Evolutionary conservation across 1,140 invertebrate genomes (phyloP).

Genomic region (Amphibalanus amphitrite): DNA sequence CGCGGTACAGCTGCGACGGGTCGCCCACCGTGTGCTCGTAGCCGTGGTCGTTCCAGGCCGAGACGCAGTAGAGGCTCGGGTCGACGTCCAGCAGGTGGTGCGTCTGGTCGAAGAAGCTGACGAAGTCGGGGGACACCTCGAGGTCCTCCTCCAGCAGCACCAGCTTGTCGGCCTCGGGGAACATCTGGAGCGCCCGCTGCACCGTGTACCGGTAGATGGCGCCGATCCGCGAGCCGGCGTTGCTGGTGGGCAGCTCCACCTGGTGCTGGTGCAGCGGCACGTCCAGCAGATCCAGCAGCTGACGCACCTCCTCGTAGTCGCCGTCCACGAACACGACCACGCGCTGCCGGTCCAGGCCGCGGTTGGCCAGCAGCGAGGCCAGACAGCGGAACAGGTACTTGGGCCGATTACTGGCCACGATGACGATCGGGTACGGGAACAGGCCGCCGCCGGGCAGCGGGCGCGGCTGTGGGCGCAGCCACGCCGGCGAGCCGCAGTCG

Average conservation of each 20-base stretch:
- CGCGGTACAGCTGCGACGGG: constrained; percentile 34
- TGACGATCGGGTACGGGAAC: not conserved
- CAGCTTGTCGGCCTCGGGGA: constrained; percentile 36
- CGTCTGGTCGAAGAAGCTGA: constrained; percentile 43
- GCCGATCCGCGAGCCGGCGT: not conserved
- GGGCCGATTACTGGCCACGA: not conserved
- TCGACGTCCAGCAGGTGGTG: constrained; percentile 37
- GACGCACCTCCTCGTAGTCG: not conserved
- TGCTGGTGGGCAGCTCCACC: not conserved
- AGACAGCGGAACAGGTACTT: not conserved
- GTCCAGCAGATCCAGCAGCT: not conserved
- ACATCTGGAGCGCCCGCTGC: constrained; percentile 33
- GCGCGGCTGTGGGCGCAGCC: not conserved
- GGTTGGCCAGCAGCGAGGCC: not conserved
- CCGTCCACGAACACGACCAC: not conserved
- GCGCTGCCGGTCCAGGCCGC: not conserved
- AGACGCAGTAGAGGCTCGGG: constrained; percentile 38
- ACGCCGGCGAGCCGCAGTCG: not conserved
- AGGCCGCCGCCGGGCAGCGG: not conserved
- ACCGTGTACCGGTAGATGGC: constrained; percentile 10
- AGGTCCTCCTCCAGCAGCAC: constrained; percentile 45
- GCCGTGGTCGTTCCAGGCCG: constrained; percentile 47
- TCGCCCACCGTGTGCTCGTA: constrained; percentile 41
- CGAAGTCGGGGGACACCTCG: too few species aligned
- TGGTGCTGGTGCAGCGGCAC: not conserved